Percentiles rank a stretch among this genome's conserved stretches.
These are phyloP conservation scores for Glyptemys insculpta DNA, from an alignment of 2,797 vertebrate genomes.

Conservation along the genomic window DNA sequence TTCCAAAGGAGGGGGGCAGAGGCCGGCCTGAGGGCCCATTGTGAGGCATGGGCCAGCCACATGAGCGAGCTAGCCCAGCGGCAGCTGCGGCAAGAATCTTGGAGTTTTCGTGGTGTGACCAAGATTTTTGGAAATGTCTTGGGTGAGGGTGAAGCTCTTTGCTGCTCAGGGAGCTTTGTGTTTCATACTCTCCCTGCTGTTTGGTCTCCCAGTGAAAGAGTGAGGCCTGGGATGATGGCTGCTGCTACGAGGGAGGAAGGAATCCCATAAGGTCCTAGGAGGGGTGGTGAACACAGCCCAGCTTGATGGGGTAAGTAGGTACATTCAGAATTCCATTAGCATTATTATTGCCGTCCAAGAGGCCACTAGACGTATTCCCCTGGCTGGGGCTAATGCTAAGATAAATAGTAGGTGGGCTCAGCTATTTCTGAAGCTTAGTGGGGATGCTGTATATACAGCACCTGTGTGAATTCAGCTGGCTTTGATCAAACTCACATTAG, in stretches of 20 bases:
- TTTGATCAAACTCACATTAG: conserved; percentile 2
- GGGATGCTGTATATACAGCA: background rate
- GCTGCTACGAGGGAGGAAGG: conserved; percentile 10
- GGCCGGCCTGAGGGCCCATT: conserved; percentile 45
- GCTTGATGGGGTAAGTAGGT: conserved; percentile 2
- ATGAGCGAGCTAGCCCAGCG: background rate
- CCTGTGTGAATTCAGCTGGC: conserved; percentile 38
- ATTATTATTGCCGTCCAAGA: background rate
- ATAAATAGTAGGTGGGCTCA: background rate
- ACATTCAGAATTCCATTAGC: background rate
- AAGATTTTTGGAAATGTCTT: background rate
- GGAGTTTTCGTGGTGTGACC: background rate
- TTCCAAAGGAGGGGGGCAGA: background rate
- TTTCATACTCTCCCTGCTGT: conserved; percentile 32
- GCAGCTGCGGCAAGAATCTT: conserved; percentile 27
- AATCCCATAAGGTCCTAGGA: background rate
- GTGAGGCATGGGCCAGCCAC: conserved; percentile 1
- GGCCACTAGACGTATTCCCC: background rate
- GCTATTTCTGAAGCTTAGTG: background rate
- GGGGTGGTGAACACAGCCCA: background rate
- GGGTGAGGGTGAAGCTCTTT: conserved; percentile 36
- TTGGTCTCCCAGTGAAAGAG: conserved; percentile 1
- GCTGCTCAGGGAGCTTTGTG: conserved; percentile 24
- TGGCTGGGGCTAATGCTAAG: background rate
- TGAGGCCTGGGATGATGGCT: conserved; percentile 6